Evolutionary conservation across 2,113 vertebrate genomes (phyloP), one percentile per base, ranked within the genome.

Genomic region (Calyptommatus sinebrachiatus): DNA sequence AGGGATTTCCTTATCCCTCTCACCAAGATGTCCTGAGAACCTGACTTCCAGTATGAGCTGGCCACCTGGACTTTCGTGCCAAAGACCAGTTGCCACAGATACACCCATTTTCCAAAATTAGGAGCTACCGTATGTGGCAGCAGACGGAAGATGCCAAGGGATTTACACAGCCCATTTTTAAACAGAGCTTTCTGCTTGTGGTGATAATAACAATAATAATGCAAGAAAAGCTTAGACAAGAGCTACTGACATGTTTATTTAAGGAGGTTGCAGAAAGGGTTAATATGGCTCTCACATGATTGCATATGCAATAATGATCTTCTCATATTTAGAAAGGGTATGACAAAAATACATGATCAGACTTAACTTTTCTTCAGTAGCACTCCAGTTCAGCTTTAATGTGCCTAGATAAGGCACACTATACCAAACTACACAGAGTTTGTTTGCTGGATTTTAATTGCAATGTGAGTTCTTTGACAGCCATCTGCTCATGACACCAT

Each of bases 401-500:
- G 63, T 50, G 2, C 75, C 85, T 24, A 2, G 80, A 74, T 71
- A 83, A 1, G 87, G 85, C 84, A 24, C 22, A 86, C n/a, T 22
- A 3, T 65, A 76, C 78, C 22, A 78, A 79, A 50, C 53, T 83
- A 45, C 48, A 79, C 76, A 84, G 12, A 11, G 22, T 83, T 80
- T 62, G 20, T 76, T 76, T 48, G 61, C 16, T 79, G 87, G 71
- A 73, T 92, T 84, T 88, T 89, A 88, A 87, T 73, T 85, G 82
- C 89, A 28, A 4, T 53, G 81, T 66, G 60, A 69, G 83, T 75
- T 83, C 87, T 89, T 77, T 88, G 86, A 84, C 78, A 88, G 26
- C 89, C 88, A 92, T 91, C 88, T 92, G 86, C 35, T 89, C 81
- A 86, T 29, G 80, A 80, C 83, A 62, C 67, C 66, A 80, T 73